Evolutionary conservation across 2,888 invertebrate species (phyloP).

Genomic region (Heliconius cydno): DNA sequence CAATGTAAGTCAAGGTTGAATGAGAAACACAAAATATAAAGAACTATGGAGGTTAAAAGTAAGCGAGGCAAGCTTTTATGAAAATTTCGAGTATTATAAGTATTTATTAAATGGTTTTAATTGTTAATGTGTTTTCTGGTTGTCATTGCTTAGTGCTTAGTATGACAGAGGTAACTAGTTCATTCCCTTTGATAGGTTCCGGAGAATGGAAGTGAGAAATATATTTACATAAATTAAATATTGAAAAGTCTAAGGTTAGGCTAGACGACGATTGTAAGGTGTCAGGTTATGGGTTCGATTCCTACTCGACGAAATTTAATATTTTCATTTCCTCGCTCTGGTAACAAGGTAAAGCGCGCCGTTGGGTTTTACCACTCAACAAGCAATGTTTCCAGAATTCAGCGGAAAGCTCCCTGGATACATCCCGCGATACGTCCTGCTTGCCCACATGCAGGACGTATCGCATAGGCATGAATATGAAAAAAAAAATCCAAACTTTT

Average conservation of each 20-base stretch:
- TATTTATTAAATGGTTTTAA: slow-evolving; percentile 12
- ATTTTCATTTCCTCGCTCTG: too few relatives aligned
- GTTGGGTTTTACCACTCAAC: too few relatives aligned
- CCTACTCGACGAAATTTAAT: too few relatives aligned
- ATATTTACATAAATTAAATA: background rate
- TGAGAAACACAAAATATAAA: slow-evolving; percentile 20
- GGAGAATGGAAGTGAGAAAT: background rate
- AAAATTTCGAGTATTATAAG: slow-evolving; percentile 17
- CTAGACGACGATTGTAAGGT: too few relatives aligned
- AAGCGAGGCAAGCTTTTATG: slow-evolving; percentile 19
- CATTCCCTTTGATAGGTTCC: background rate
- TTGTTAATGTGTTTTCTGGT: background rate
- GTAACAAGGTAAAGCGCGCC: too few relatives aligned
- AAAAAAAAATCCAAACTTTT: too few relatives aligned
- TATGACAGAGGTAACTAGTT: background rate
- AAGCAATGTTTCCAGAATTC: too few relatives aligned
- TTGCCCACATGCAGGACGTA: too few relatives aligned
- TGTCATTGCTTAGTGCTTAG: background rate
- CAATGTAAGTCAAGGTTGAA: slow-evolving; percentile 29
- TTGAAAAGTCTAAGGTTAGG: background rate
- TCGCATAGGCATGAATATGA: too few relatives aligned
- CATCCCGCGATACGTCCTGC: too few relatives aligned
- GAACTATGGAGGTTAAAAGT: slow-evolving; percentile 16
- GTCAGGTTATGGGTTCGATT: too few relatives aligned
- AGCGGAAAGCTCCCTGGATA: too few relatives aligned